These are phyloP conservation scores for Porites evermanni DNA, from an alignment of 92 coral and sea anemone species.

Conservation along the genomic window DNA sequence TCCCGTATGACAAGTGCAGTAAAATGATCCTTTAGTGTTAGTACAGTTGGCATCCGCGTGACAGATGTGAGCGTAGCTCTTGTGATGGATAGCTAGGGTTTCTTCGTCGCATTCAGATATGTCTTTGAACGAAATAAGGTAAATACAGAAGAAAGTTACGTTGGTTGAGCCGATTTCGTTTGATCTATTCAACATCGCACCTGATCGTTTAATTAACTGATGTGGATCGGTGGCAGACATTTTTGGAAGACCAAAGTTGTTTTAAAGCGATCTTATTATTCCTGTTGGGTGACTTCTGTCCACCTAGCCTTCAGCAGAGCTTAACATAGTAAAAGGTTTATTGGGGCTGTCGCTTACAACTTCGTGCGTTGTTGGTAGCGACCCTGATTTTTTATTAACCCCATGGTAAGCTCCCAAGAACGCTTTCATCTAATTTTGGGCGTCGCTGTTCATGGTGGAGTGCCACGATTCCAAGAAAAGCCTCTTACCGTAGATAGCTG, in stretches of 20 bases:
- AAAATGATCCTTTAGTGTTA: constrained; percentile 26
- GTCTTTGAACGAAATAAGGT: background rate
- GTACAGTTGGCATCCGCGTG: constrained; percentile 33
- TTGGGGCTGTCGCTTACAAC: no score
- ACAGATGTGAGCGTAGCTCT: background rate
- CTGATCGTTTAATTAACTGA: no score
- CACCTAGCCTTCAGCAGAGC: no score
- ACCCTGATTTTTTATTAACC: no score
- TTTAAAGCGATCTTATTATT: no score
- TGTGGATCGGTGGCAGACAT: no score
- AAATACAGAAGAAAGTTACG: background rate
- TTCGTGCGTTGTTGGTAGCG: no score
- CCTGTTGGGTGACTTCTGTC: no score
- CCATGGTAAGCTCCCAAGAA: background rate
- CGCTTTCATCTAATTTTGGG: background rate
- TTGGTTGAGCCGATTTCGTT: no score
- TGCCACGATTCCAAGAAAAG: constrained; percentile 11
- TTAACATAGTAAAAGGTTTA: no score
- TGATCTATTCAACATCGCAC: no score
- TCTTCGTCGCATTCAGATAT: constrained; percentile 33
- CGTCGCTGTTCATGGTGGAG: background rate
- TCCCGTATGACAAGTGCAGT: constrained; percentile 19
- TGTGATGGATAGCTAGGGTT: constrained; percentile 32
- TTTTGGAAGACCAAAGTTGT: no score
- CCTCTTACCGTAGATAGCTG: background rate